Evolutionary conservation across 2,797 vertebrate genomes (phyloP).

Genomic region (Peromyscus attwateri): DNA sequence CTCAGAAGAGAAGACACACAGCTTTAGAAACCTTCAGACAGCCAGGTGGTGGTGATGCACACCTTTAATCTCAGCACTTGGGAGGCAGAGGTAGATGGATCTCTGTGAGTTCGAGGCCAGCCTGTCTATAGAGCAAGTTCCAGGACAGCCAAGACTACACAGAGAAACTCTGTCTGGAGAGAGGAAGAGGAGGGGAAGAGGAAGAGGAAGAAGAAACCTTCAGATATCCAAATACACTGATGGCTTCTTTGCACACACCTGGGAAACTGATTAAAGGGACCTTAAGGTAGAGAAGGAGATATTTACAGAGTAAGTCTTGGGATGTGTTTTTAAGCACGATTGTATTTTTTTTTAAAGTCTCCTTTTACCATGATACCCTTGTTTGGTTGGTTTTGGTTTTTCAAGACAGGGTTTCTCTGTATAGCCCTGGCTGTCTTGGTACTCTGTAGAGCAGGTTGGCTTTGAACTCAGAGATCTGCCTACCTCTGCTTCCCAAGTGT

Average conservation of each 20-base stretch:
- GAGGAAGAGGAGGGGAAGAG: too few relatives aligned
- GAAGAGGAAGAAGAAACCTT: not conserved
- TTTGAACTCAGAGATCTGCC: not conserved
- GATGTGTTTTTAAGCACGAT: not conserved
- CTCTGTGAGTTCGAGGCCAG: not conserved
- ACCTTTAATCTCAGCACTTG: not conserved
- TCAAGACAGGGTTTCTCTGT: not conserved
- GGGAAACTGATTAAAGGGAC: not conserved
- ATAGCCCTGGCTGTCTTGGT: not conserved
- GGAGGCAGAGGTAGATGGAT: not conserved
- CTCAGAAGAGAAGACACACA: not conserved
- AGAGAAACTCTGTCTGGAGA: not conserved
- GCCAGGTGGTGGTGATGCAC: fast-evolving
- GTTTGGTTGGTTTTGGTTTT: not conserved
- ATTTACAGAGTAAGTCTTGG: not conserved
- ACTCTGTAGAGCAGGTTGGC: not conserved
- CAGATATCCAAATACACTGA: not conserved
- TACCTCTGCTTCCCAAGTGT: not conserved
- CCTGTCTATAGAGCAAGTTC: not conserved
- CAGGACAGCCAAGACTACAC: not conserved
- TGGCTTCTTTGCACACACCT: not conserved
- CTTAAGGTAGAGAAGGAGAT: not conserved
- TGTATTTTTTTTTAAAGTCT: not conserved
- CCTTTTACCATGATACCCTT: not conserved
- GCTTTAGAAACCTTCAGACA: not conserved